These are phyloP conservation scores for Epistrophe grossulariae DNA, from an alignment of 2,888 invertebrate genomes.

Conservation along the genomic window DNA sequence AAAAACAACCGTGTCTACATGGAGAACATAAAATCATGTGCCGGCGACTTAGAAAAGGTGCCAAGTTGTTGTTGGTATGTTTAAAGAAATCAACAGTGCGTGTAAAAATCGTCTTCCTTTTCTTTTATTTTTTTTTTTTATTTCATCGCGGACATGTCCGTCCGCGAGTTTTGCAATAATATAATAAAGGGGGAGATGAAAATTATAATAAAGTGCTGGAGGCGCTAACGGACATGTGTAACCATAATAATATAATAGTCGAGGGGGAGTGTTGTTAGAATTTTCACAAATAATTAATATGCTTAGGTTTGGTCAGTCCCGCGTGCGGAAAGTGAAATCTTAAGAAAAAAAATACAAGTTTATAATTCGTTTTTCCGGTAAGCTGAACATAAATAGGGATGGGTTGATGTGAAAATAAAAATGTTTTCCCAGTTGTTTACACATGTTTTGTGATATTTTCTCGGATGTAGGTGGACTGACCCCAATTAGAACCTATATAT, in stretches of 20 bases:
- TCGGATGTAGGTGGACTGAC: not conserved
- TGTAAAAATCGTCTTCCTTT: slow-evolving; percentile 38
- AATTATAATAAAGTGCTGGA: slow-evolving; percentile 45
- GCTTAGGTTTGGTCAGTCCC: slow-evolving; percentile 34
- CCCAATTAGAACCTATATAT: not conserved
- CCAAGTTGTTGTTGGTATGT: slow-evolving; percentile 9
- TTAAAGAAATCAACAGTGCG: slow-evolving; percentile 62
- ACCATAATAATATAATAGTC: not conserved
- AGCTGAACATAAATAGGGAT: slow-evolving; percentile 55
- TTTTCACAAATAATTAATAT: slow-evolving; percentile 49
- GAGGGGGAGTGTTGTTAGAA: slow-evolving; percentile 50
- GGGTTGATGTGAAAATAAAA: slow-evolving; percentile 64
- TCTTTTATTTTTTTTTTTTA: slow-evolving; percentile 7
- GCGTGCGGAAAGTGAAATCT: slow-evolving; percentile 65
- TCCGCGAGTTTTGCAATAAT: slow-evolving; percentile 46
- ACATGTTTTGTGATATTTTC: slow-evolving; percentile 49
- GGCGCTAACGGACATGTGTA: slow-evolving; percentile 64
- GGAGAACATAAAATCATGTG: slow-evolving; percentile 37
- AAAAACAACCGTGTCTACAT: slow-evolving; percentile 36
- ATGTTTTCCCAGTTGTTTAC: slow-evolving; percentile 61
- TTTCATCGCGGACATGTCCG: slow-evolving; percentile 18
- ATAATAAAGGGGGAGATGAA: slow-evolving; percentile 24
- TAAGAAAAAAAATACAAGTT: slow-evolving; percentile 32
- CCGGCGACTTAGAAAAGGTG: slow-evolving; percentile 4
- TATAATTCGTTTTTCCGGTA: slow-evolving; percentile 68